Evolutionary conservation across 2,797 vertebrate genomes (phyloP), one percentile per base, ranked within the genome.

Genomic region (Antrozous pallidus): DNA sequence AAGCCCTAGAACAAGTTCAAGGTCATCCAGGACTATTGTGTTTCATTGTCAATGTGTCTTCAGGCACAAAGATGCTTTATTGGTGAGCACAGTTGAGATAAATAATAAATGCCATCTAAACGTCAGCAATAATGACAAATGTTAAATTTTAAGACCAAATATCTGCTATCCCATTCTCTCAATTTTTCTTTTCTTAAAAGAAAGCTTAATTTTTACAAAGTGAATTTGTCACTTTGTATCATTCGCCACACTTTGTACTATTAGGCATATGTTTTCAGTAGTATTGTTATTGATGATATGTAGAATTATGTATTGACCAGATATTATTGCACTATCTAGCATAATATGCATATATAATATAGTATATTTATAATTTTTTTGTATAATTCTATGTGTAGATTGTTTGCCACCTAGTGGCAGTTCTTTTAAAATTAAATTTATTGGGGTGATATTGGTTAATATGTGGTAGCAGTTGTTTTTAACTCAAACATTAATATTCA

Each of bases 361-460:
- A 85, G 89, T 92, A 65, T 93, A 90, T 94, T 94, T 88, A 96
- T 95, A 88, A 96, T 94, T 71, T 97, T 97, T 97, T 98, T 97
- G 77, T 98, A 94, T 96, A 95, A 87, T 94, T 95, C 97, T 83
- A 78, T 95, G 90, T 95, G 69, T 93, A 97, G 96, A 93, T 96
- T 98, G 98, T 97, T 98, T 98, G 98, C 98, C 98, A 98, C 97
- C 98, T 98, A 98, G 98, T 98, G 98, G 98, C 95, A 98, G 91
- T 93, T 97, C 95, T 97, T 98, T 97, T 96, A 61, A 61, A 61
- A 61, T 61, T 61, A 61, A 61, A 61, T 61, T 61, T 61, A 61
- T 61, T 61, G 58, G 58, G 58, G 58, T 61, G 28, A 61, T 61
- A 61, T 14, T 61, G 58, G 58, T 61, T 61, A 61, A 61, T 61